Evolutionary conservation across 2,888 invertebrate genomes (phyloP).

Genomic region (Aporophyla nigra): DNA sequence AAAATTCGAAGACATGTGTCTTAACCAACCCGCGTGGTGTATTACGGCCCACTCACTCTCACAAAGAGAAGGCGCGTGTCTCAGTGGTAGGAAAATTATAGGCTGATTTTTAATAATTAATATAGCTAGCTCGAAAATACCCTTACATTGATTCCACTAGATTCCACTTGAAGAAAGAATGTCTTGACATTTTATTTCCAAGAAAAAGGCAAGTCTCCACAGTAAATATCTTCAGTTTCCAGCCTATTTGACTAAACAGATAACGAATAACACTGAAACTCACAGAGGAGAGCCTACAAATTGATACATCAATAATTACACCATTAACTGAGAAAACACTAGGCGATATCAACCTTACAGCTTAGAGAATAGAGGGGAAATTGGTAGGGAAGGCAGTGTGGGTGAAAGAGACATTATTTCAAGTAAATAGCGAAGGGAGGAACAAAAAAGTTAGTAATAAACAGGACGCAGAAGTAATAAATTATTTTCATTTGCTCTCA

Average conservation of each 20-base stretch:
- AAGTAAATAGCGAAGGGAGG: slow-evolving; percentile 42
- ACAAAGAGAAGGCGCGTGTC: no score
- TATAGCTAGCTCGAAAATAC: background rate
- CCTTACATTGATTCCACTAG: background rate
- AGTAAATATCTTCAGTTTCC: slow-evolving; percentile 50
- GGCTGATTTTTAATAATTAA: no score
- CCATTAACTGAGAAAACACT: slow-evolving; percentile 30
- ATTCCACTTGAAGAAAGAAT: no score
- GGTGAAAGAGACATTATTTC: slow-evolving; percentile 46
- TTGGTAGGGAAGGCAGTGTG: background rate
- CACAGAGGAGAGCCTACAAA: slow-evolving; percentile 42
- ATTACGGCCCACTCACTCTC: no score
- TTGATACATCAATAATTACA: slow-evolving; percentile 65
- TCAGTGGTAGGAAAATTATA: no score
- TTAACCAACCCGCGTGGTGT: no score
- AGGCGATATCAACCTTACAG: background rate
- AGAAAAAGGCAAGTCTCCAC: background rate
- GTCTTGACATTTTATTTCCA: background rate
- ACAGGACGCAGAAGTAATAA: slow-evolving; percentile 60
- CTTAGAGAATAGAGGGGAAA: rapidly evolving
- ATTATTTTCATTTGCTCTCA: slow-evolving; percentile 58
- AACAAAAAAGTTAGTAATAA: slow-evolving; percentile 61
- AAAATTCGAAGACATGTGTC: no score
- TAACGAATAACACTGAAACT: slow-evolving; percentile 37
- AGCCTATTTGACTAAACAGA: slow-evolving; percentile 51